phyloP scores from a whole-genome alignment of 35 echinoderm and acorn worm species.

The Strongylocentrotus purpuratus region DNA sequence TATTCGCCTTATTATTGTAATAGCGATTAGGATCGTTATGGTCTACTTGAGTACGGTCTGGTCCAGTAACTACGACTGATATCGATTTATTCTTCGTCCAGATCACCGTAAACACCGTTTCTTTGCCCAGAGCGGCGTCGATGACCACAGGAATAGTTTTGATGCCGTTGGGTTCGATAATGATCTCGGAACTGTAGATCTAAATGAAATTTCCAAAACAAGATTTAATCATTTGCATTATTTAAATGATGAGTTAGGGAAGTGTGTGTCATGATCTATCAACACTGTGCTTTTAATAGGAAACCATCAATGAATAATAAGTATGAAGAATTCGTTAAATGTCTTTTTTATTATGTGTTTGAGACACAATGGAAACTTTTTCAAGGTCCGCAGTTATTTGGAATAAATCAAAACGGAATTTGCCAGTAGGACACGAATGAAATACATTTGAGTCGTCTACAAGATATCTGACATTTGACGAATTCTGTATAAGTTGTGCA shows the following conservation, averaged over 20 bases:
- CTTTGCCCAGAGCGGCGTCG: neutral
- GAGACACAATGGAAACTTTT: neutral
- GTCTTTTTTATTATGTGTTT: neutral
- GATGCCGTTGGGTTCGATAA: neutral
- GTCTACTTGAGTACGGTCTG: neutral
- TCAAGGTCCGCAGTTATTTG: neutral
- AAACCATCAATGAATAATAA: neutral
- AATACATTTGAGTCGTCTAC: no score
- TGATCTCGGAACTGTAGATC: conserved; percentile 4
- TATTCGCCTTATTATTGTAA: neutral
- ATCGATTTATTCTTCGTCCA: neutral
- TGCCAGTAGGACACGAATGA: neutral
- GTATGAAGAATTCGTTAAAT: neutral
- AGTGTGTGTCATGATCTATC: no score
- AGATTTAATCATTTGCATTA: neutral
- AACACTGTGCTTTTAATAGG: neutral
- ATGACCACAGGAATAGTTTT: neutral
- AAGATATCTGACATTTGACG: no score
- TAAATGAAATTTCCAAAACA: neutral
- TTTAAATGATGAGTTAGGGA: neutral
- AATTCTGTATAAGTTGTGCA: no score
- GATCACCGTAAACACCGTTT: neutral
- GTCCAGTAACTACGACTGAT: neutral
- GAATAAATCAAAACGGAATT: neutral
- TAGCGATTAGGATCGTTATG: neutral